A percentile compares a stretch with the other conserved stretches of the same genome.
Evolutionary conservation across 2,113 vertebrate species (phyloP).

Genomic region (Thermophis baileyi): DNA sequence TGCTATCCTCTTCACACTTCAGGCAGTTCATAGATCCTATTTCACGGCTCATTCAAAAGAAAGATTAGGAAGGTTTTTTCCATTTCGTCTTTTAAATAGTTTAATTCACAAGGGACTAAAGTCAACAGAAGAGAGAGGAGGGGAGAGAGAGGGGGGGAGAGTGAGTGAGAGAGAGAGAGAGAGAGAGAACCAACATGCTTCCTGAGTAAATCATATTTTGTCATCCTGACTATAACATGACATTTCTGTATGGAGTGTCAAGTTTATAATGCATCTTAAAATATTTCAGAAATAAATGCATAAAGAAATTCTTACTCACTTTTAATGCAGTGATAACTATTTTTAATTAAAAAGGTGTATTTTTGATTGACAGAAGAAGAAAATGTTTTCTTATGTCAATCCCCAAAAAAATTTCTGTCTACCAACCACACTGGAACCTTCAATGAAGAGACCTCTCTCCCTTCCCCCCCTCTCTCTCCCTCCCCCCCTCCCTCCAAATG

Average conservation of each 20-base stretch:
- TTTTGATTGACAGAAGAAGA: neutral
- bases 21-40: conserved; percentile 56
- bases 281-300: neutral
- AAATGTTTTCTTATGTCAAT: neutral
- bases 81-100: conserved; percentile 56
- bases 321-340: neutral
- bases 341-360: neutral
- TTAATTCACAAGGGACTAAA: conserved; percentile 55
- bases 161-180: too few relatives aligned
- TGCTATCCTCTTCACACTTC: conserved; percentile 43
- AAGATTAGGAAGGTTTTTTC: conserved; percentile 56
- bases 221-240: conserved; percentile 11
- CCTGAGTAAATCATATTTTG: neutral
- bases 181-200: conserved; percentile 11
- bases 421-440: neutral
- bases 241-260: conserved; percentile 3
- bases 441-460: neutral
- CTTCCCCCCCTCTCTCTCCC: accelerated
- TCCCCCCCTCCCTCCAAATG: neutral
- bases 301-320: neutral
- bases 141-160: too few relatives aligned
- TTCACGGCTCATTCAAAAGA: conserved; percentile 65
- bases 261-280: neutral
- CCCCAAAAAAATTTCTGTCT: neutral
- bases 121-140: conserved; percentile 26